A percentile compares a stretch with the other conserved stretches of the same genome.
Conservation (phyloP, 53 echinoderm and acorn worm genomes). For the Astropecten irregularis region DNA sequence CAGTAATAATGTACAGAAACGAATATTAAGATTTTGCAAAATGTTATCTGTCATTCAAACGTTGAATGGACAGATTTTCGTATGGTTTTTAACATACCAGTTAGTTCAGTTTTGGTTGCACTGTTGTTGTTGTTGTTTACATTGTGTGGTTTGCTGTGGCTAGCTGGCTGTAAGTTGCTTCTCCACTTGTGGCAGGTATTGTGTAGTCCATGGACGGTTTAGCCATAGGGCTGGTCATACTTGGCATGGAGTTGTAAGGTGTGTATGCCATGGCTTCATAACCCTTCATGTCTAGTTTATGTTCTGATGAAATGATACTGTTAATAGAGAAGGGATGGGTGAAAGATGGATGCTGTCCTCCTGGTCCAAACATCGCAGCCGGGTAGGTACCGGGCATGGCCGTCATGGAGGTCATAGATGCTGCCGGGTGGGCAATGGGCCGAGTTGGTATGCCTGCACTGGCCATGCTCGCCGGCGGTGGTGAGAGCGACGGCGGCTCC, state of each 20-base stretch:
- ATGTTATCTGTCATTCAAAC: not conserved
- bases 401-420: conserved; percentile 70
- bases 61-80: not conserved
- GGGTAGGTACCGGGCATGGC: conserved; percentile 79
- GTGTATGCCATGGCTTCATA: conserved; percentile 91
- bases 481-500: conserved; percentile 77
- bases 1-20: conserved; percentile 1
- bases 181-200: conserved; percentile 79
- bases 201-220: conserved; percentile 90
- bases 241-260: conserved; percentile 86
- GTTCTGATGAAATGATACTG: conserved; percentile 95
- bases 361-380: conserved; percentile 70
- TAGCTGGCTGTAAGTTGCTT: conserved; percentile 92
- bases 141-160: conserved; percentile 78
- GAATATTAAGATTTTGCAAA: not conserved
- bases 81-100: conserved; percentile 46
- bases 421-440: conserved; percentile 75
- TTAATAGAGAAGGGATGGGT: conserved; percentile 96
- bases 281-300: conserved; percentile 94
- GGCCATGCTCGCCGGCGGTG: conserved; percentile 71
- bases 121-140: conserved; percentile 37
- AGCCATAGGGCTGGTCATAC: conserved; percentile 83
- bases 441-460: conserved; percentile 77
- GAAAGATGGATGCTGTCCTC: conserved; percentile 89
- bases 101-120: conserved; percentile 15